A percentile compares a stretch with the other conserved stretches of the same genome.
phyloP scores from a whole-genome alignment of 2,113 vertebrate species.

The Gymnocephalus cernua region DNA sequence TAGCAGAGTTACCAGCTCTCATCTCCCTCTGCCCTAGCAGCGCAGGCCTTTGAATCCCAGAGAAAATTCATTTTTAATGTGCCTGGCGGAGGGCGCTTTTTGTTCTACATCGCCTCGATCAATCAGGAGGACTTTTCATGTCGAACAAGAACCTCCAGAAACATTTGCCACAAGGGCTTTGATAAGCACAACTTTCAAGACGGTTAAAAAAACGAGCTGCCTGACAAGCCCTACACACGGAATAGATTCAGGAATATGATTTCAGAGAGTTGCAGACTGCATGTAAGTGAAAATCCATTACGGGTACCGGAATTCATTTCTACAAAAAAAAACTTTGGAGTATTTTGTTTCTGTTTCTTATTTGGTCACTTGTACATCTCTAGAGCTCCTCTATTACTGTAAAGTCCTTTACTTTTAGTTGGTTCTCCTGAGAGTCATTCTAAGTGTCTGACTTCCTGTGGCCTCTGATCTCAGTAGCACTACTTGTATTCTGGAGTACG shows the following conservation, averaged over 20 bases:
- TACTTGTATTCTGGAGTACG: slow-evolving; percentile 73
- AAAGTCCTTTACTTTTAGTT: slow-evolving; percentile 68
- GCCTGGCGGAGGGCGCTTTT: slow-evolving; percentile 81
- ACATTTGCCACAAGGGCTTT: slow-evolving; percentile 74
- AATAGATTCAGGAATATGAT: slow-evolving; percentile 49
- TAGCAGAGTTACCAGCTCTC: slow-evolving; percentile 78
- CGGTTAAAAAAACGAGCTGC: slow-evolving; percentile 58
- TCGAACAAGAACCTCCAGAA: slow-evolving; percentile 78
- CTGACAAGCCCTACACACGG: slow-evolving; percentile 45
- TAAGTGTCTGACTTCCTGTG: slow-evolving; percentile 67
- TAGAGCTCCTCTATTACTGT: slow-evolving; percentile 47
- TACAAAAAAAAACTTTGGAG: slow-evolving; percentile 16
- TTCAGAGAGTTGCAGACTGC: slow-evolving; percentile 45
- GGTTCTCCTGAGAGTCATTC: slow-evolving; percentile 66
- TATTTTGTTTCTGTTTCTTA: slow-evolving; percentile 51
- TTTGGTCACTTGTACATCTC: slow-evolving; percentile 23
- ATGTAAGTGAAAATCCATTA: slow-evolving; percentile 50
- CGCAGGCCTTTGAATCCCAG: slow-evolving; percentile 77
- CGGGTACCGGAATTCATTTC: slow-evolving; percentile 22
- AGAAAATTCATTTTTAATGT: slow-evolving; percentile 82
- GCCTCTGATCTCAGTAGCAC: slow-evolving; percentile 67
- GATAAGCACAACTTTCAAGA: slow-evolving; percentile 71
- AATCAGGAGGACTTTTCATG: slow-evolving; percentile 80
- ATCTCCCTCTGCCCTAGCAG: slow-evolving; percentile 75
- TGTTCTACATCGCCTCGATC: slow-evolving; percentile 82